These are phyloP conservation scores for Cyphomyrus discorhynchus DNA, from an alignment of 2,113 vertebrate species.

Conservation along the genomic window DNA sequence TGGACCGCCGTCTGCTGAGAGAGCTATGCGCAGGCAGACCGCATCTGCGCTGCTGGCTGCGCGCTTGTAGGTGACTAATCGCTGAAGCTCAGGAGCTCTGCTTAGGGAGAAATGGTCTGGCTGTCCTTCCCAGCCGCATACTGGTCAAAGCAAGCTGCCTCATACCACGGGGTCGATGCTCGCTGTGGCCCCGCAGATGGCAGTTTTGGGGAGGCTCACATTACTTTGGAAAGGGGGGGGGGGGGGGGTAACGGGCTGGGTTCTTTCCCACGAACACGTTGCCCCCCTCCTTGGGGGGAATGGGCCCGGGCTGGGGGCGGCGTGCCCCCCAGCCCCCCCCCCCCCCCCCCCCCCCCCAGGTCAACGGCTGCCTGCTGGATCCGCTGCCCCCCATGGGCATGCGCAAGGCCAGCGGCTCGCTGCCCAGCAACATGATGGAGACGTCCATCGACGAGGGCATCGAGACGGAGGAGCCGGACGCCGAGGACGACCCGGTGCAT, in stretches of 20 bases:
- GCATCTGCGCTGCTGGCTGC: background rate
- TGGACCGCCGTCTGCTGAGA: background rate
- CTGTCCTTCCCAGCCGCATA: background rate
- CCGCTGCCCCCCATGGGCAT: conserved; percentile 71
- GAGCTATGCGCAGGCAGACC: background rate
- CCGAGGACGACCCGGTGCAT: conserved; percentile 76
- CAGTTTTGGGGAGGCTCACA: background rate
- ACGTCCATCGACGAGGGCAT: conserved; percentile 93
- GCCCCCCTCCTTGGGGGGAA: too few relatives aligned
- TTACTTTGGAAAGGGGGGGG: background rate
- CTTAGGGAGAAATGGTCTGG: background rate
- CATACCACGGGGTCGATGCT: background rate
- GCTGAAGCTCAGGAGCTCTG: background rate
- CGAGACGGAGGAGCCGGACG: conserved; percentile 78
- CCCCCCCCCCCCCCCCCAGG: conserved; percentile 57
- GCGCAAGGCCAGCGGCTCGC: conserved; percentile 83
- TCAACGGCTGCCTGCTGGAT: conserved; percentile 90
- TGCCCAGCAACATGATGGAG: conserved; percentile 95
- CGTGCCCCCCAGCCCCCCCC: too few relatives aligned
- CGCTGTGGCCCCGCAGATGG: background rate
- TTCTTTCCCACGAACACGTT: too few relatives aligned
- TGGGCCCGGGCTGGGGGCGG: too few relatives aligned
- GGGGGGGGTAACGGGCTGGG: background rate
- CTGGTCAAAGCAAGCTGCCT: background rate
- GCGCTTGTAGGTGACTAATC: background rate